Conservation (phyloP, 1,140 invertebrate species). For the Penaeus indicus region DNA sequence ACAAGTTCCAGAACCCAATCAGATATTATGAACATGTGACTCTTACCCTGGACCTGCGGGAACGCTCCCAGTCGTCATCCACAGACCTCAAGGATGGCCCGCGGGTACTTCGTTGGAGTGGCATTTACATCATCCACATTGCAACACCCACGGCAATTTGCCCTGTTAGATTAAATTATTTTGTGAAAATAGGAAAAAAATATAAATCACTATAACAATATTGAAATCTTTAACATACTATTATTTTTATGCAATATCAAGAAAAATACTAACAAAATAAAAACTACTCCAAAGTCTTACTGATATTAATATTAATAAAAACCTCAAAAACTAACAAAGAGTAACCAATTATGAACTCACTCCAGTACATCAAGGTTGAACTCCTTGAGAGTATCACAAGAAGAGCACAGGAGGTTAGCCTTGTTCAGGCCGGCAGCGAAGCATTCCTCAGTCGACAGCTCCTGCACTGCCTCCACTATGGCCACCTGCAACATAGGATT, state of each 20-base stretch:
- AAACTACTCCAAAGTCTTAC: background rate
- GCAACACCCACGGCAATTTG: constrained; percentile 67
- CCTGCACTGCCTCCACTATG: constrained; percentile 48
- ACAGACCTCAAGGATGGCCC: constrained; percentile 69
- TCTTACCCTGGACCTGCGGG: constrained; percentile 69
- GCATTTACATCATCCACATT: constrained; percentile 66
- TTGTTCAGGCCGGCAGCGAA: constrained; percentile 87
- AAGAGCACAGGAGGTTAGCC: constrained; percentile 87
- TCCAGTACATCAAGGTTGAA: constrained; percentile 80
- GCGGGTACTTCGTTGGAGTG: constrained; percentile 68
- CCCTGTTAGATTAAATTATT: background rate
- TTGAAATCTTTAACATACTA: background rate
- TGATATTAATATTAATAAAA: background rate
- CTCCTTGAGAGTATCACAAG: constrained; percentile 86
- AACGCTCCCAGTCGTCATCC: constrained; percentile 70
- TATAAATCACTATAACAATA: background rate
- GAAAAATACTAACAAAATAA: background rate
- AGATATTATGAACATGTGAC: background rate
- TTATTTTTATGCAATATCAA: background rate
- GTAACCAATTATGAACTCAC: constrained; percentile 70
- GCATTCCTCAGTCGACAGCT: constrained; percentile 86
- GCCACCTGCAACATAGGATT: constrained; percentile 42
- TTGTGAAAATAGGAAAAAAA: too few relatives aligned
- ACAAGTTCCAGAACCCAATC: background rate
- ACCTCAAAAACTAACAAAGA: background rate